A percentile compares a stretch with the other conserved stretches of the same genome.
These are phyloP conservation scores for Podilymbus podiceps DNA, from an alignment of 2,113 vertebrate genomes.

Conservation along the genomic window DNA sequence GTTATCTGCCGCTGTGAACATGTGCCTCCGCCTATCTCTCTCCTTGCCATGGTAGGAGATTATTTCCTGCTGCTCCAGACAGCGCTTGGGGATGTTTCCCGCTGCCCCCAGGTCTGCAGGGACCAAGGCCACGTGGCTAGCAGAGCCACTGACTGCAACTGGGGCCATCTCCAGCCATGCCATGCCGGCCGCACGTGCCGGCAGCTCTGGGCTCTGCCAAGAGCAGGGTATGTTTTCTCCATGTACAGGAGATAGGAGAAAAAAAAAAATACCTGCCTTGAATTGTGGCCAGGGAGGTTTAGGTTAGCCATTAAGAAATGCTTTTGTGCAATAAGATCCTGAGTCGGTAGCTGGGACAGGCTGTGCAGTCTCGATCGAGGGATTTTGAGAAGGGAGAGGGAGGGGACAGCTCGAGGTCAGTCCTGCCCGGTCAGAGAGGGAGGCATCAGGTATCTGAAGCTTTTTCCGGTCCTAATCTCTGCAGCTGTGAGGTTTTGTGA, in stretches of 20 bases:
- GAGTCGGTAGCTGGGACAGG: not conserved
- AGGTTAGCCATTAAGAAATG: not conserved
- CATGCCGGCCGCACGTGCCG: not conserved
- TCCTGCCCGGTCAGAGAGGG: not conserved
- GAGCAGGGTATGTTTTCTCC: not conserved
- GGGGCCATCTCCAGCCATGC: not conserved
- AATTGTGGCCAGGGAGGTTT: not conserved
- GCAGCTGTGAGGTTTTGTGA: not conserved
- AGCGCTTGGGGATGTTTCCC: not conserved
- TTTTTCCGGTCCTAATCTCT: not conserved
- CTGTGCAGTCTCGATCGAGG: not conserved
- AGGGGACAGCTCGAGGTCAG: not conserved
- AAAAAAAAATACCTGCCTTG: not conserved
- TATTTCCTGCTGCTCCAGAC: not conserved
- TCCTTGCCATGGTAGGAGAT: not conserved
- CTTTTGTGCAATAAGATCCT: not conserved
- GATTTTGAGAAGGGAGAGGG: not conserved
- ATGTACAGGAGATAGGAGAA: not conserved
- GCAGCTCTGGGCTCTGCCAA: not conserved
- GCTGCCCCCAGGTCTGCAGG: not conserved
- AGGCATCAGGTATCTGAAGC: not conserved
- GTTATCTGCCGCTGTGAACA: not conserved
- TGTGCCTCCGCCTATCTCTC: not conserved
- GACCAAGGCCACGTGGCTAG: accelerated
- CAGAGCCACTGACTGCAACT: not conserved